Conservation (phyloP, 1,140 invertebrate genomes). For the Drosophila pallidifrons region DNA sequence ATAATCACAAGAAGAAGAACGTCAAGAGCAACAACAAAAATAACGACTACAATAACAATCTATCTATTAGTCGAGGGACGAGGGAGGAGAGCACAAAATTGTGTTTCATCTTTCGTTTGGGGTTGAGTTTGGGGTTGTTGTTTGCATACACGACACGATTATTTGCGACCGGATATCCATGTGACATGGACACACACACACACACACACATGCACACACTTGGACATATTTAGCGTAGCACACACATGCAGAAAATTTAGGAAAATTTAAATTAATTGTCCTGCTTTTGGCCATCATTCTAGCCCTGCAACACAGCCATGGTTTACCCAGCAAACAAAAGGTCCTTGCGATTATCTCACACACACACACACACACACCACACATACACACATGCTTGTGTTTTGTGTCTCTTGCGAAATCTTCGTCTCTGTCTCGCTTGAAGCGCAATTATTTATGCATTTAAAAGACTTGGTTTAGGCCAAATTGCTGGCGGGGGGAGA, state of each 20-base stretch:
- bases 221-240: no score
- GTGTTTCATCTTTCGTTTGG: slow-evolving; percentile 29
- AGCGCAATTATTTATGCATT: slow-evolving; percentile 68
- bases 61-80: slow-evolving; percentile 10
- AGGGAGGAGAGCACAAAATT: slow-evolving; percentile 13
- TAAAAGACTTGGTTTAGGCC: slow-evolving; percentile 39
- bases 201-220: no score
- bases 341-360: slow-evolving; percentile 36
- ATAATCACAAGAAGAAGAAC: neutral
- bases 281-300: slow-evolving; percentile 11
- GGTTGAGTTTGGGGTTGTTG: neutral
- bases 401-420: slow-evolving; percentile 11
- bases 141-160: slow-evolving; percentile 34
- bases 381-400: neutral
- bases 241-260: slow-evolving; percentile 13
- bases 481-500: neutral
- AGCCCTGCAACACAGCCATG: slow-evolving; percentile 11
- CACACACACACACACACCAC: neutral
- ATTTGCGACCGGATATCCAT: slow-evolving; percentile 62
- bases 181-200: slow-evolving; percentile 27
- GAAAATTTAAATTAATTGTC: slow-evolving; percentile 48
- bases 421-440: slow-evolving; percentile 11
- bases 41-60: slow-evolving; percentile 8
- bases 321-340: slow-evolving; percentile 32
- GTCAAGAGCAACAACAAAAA: slow-evolving; percentile 1